These are phyloP conservation scores for human DNA, from an alignment of 2,113 vertebrate species.

Conservation along the genomic window GRCh38 chr2:196610001-196610500, in stretches of 20 bases:
- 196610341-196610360: background rate
- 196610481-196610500: background rate
- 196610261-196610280: background rate
- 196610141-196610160: background rate
- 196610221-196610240: background rate
- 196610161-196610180: background rate
- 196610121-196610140: background rate
- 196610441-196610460: background rate
- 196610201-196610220: background rate
- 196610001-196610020: background rate
- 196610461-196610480: background rate
- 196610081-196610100: background rate
- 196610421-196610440: background rate
- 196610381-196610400: background rate
- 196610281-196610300: background rate
- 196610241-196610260: background rate
- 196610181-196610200: background rate
- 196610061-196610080: background rate
- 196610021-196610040: background rate
- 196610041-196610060: background rate
- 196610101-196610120: background rate
- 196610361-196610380: background rate
- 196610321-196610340: background rate
- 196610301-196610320: background rate
- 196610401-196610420: background rate